Base-by-base conservation (phyloP, 2,888 invertebrate genomes). In the Uropetala carovei region DNA sequence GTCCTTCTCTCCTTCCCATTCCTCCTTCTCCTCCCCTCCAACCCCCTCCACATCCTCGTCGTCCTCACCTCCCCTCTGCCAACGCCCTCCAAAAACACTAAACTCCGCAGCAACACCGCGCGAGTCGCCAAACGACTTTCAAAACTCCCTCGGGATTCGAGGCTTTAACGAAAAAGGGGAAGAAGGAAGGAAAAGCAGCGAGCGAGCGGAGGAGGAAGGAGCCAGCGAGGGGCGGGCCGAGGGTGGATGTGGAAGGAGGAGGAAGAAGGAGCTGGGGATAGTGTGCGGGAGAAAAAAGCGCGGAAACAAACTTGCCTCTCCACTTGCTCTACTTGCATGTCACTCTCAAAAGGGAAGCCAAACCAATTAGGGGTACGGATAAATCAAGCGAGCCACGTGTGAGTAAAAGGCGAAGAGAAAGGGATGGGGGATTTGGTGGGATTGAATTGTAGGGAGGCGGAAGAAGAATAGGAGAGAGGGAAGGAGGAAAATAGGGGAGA, bases 351-450 rank as follows among this genome's bases (percentile, higher is more conserved):
- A 64, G 64, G 89, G 64, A 89, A 89, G 86, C 86, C 86, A 22
- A 86, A 89, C 89, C 89, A 89, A 89, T 89, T 89, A 89, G 30
- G 89, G 30, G 16, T 8, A 43, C 22, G 89, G 89, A 89, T 89
- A 89, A 89, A 89, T 89, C 89, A 89, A 89, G 89, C 11, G 64
- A 22, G 27, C 89, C 89, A 89, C 60, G 89, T 89, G 89, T 89
- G 64, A 43, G 64, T 60, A 89, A 64, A 43, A 89, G 89, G 86
- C 16, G 58, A 1, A 59, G 30, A 59, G 59, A 16, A 13, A 56
- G 83, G 18, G n/a, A 56, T 83, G 43, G 56, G 56, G 57, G 16
- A n/a, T n/a, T n/a, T 10, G 13, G 43, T 30, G 82, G 82, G 56
- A 56, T 43, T 43, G 30, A 57, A 83, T 83, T 3, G 56, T 43